A percentile compares a stretch with the other conserved stretches of the same genome.
Conservation (phyloP, 1,140 invertebrate genomes). For the Orius laevigatus region DNA sequence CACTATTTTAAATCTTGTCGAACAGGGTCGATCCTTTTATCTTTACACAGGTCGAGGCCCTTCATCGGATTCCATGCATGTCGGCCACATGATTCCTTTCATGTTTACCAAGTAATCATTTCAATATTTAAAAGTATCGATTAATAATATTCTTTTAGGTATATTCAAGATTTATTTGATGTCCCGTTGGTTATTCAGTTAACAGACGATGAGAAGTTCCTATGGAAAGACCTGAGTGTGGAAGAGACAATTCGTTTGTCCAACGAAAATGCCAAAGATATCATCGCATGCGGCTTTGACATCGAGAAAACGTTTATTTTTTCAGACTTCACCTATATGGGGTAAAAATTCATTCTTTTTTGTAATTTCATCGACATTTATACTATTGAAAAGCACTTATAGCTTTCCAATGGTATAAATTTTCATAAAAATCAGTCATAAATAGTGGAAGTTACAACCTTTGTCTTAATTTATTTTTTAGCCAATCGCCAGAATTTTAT, state of each 20-base stretch:
- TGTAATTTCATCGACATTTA: background rate
- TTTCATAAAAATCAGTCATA: too few species aligned
- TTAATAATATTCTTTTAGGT: too few species aligned
- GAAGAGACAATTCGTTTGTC: conserved; percentile 79
- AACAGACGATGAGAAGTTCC: conserved; percentile 96
- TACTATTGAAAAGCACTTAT: too few species aligned
- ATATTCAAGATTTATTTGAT: conserved; percentile 95
- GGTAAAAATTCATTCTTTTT: conserved; percentile 39
- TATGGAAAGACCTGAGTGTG: conserved; percentile 90
- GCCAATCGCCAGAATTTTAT: conserved; percentile 76
- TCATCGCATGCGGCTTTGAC: conserved; percentile 96
- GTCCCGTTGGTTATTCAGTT: conserved; percentile 92
- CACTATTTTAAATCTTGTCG: conserved; percentile 65
- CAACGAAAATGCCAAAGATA: conserved; percentile 90
- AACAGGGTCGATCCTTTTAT: conserved; percentile 88
- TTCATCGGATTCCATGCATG: conserved; percentile 87
- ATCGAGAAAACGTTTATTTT: conserved; percentile 95
- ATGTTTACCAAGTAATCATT: conserved; percentile 90
- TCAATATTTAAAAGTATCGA: too few species aligned
- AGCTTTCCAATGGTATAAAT: too few species aligned
- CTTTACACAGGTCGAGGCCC: conserved; percentile 96
- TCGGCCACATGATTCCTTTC: conserved; percentile 96
- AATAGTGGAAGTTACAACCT: background rate
- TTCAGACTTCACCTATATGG: conserved; percentile 85
- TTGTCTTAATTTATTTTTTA: conserved; percentile 27